Evolutionary conservation across 2,797 vertebrate species (phyloP), one percentile per base, ranked within the genome.

Genomic region (Macrochelys suwanniensis): DNA sequence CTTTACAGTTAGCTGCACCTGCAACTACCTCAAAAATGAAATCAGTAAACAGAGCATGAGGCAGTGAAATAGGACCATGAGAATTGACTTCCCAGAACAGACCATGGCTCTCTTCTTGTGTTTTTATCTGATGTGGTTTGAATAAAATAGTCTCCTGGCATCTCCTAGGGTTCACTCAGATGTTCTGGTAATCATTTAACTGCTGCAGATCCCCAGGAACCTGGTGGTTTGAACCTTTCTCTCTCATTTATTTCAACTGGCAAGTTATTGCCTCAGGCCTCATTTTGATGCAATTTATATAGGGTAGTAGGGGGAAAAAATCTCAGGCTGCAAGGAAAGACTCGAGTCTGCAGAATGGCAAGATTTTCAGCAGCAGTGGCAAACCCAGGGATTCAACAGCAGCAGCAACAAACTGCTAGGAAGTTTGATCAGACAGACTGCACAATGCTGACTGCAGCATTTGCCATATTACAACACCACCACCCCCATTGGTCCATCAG

Each of bases 271-370:
- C 80, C 80, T 81, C 7, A 11, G 80, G 82, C 88, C 33, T 49
- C 53, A 79, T 92, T 96, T 85, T 87, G 61, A 88, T 88, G 16
- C 53, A 42, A 78, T 16, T 56, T 59, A 79, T 92, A 80, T 80
- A n/a, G 16, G 25, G 50, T 5, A 45, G 28, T 53, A 74, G 12
- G 1, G 51, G n/a, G 7, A 23, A 61, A 61, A 61, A 83, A 71
- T 6, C 71, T 81, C 85, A 88, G 57, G 5, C 53, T 86, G 57
- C 1, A 86, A 25, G 21, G 85, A 78, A 89, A 68, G 19, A 21
- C 21, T 33, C 0, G 61, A 9, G 90, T 80, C 2, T 15, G 83
- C 1, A 1, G 3, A 79, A 87, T 92, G 71, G 76, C 2, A 61
- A 68, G 31, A 78, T 82, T 91, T 3, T 65, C 49, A 31, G 50